Percentiles rank a stretch among this genome's conserved stretches.
Evolutionary conservation across 2,888 invertebrate genomes (phyloP).

Genomic region (Cecidostiba fungosa): DNA sequence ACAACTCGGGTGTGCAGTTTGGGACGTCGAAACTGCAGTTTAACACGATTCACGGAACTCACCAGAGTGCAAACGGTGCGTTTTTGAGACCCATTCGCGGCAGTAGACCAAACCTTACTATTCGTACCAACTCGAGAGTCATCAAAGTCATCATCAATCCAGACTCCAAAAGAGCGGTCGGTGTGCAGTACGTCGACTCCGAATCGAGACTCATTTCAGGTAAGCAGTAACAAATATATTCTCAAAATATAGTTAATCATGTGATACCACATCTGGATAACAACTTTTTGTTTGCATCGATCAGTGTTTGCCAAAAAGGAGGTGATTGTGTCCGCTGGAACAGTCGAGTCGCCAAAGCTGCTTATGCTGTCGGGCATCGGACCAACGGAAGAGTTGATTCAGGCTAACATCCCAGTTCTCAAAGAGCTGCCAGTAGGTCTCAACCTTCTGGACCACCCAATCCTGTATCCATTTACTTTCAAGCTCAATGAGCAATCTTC

Average conservation of each 20-base stretch:
- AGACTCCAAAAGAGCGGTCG: not conserved
- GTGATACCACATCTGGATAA: not conserved
- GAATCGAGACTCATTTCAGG: not conserved
- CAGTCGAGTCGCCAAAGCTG: conserved; percentile 81
- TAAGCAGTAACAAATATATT: not conserved
- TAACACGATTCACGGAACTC: conserved; percentile 80
- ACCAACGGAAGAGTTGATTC: not conserved
- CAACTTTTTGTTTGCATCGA: not conserved
- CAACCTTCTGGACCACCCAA: not conserved
- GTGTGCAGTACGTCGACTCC: not conserved
- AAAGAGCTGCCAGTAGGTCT: not conserved
- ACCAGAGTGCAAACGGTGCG: conserved; percentile 84
- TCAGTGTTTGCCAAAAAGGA: conserved; percentile 75
- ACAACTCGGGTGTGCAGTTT: not conserved
- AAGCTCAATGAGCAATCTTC: not conserved
- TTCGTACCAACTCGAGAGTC: not conserved
- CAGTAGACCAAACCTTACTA: conserved; percentile 60
- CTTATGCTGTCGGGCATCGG: conserved; percentile 66
- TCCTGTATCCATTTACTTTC: not conserved
- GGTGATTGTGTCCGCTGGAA: conserved; percentile 81
- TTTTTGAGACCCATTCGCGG: conserved; percentile 85
- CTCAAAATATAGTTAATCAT: not conserved
- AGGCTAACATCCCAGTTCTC: not conserved
- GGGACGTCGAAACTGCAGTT: not conserved
- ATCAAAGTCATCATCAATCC: not conserved